A percentile compares a stretch with the other conserved stretches of the same genome.
These are phyloP conservation scores for Gastrophryne carolinensis DNA, from an alignment of 2,797 vertebrate genomes.

Conservation along the genomic window DNA sequence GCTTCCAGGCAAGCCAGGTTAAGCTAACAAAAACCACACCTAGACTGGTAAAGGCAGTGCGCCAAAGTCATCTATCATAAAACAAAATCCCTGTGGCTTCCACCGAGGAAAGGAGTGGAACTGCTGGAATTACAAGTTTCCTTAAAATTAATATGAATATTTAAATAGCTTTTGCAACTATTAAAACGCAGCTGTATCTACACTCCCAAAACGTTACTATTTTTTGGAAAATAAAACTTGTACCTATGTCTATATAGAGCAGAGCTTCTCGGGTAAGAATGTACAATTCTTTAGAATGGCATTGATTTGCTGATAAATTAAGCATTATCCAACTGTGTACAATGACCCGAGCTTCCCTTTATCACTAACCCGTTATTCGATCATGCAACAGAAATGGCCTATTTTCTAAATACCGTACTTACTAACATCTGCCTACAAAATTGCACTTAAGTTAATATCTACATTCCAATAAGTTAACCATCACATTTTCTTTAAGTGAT, in stretches of 20 bases:
- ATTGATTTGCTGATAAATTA: not conserved
- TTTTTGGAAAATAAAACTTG: not conserved
- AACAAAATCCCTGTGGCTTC: not conserved
- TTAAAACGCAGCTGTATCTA: not conserved
- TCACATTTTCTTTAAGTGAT: too few species aligned
- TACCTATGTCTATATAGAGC: not conserved
- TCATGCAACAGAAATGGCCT: too few species aligned
- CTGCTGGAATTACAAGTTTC: not conserved
- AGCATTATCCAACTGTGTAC: not conserved
- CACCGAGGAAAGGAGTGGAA: not conserved
- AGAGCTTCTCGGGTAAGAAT: not conserved
- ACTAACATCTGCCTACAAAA: too few species aligned
- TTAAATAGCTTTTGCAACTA: not conserved
- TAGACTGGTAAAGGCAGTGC: not conserved
- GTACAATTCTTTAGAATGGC: not conserved
- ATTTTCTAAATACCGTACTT: too few species aligned
- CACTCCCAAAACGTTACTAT: not conserved
- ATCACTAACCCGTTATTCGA: not conserved
- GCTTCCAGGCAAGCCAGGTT: conserved; percentile 9
- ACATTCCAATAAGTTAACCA: too few species aligned
- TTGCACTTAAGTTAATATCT: too few species aligned
- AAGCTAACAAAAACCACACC: not conserved
- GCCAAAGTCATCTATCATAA: conserved; percentile 7
- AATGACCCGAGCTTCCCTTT: not conserved
- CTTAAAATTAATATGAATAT: not conserved